Conservation (phyloP, 1,140 invertebrate species). For the Drosophila eugracilis region DNA sequence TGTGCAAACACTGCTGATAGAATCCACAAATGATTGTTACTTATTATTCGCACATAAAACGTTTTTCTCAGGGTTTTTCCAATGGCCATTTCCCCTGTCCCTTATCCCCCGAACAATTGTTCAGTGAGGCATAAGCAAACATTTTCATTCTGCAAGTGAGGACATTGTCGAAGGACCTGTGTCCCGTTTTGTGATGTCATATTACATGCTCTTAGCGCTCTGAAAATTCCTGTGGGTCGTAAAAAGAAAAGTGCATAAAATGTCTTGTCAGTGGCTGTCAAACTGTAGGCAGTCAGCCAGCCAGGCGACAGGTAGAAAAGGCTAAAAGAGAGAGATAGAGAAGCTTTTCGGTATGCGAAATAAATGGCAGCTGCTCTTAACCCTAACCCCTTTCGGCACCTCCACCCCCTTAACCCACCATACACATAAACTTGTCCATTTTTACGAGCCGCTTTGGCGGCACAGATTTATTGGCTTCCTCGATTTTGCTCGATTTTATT, state of each 20-base stretch:
- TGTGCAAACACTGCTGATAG: constrained; percentile 41
- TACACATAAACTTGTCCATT: constrained; percentile 54
- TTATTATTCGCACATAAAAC: constrained; percentile 57
- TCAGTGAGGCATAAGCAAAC: constrained; percentile 53
- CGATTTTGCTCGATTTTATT: constrained; percentile 57
- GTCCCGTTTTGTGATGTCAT: constrained; percentile 40
- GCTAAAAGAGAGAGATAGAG: neutral
- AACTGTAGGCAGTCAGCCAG: constrained; percentile 51
- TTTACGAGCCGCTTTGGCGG: constrained; percentile 64
- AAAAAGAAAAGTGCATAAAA: constrained; percentile 57
- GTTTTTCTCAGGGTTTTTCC: constrained; percentile 23
- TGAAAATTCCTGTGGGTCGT: constrained; percentile 39
- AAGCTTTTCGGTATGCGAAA: constrained; percentile 16
- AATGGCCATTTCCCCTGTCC: no score
- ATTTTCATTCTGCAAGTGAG: constrained; percentile 50
- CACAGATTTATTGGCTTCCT: constrained; percentile 65
- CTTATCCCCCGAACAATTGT: constrained; percentile 29
- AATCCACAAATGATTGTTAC: constrained; percentile 54
- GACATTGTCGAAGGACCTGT: constrained; percentile 34
- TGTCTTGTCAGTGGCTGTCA: constrained; percentile 40
- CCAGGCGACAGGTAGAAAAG: constrained; percentile 41
- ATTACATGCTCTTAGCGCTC: constrained; percentile 55
- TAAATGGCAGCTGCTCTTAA: constrained; percentile 47
- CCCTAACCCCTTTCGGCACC: neutral
- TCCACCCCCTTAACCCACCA: neutral